Base-by-base conservation (phyloP, 2,888 invertebrate species). In the Physocephala rufipes region DNA sequence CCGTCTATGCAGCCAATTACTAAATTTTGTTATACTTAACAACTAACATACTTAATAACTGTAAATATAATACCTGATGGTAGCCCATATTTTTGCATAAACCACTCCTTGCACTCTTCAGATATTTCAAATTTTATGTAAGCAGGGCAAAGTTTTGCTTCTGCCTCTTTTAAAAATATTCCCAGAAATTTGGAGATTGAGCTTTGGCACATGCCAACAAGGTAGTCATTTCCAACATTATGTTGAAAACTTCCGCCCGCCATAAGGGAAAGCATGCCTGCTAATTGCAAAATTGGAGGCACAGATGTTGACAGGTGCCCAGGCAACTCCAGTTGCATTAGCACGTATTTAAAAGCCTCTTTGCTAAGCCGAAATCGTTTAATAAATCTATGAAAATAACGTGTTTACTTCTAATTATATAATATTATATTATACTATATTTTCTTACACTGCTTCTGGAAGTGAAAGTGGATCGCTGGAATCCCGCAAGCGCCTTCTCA, bases 1-100 rank as follows among this genome's bases (percentile, higher is more conserved):
- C 58, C 65, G 55, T 70, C 65, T 65, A 65, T 58, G 55, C 70
- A 70, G 19, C 64, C 65, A 28, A 65, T 43, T 47, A 70, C 70
- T 65, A 26, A 28, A 58, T 21, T 21, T 19, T 24, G 53, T 53
- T 2, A 53, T 53, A 53, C 53, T 21, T 53, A 21, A 53, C 5
- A 53, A 53, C 7, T 12, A 53, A 53, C 53, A 12, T 45, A 45
- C 15, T 45, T 45, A n/a, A 45, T 45, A 12, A 12, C 45, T 45
- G n/a, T n/a, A n/a, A n/a, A n/a, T n/a, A n/a, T n/a, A n/a, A n/a
- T n/a, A n/a, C n/a, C n/a, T n/a, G 16, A 16, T 51, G 16, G 2
- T 19, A 15, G 51, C 47, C 47, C 13, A 47, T 47, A 15, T 47
- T 47, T 12, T 47, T 47, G 47, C 1, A 15, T 47, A 47, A 47